These are phyloP conservation scores for Cheirogaleus medius DNA, from an alignment of 2,113 vertebrate genomes.

Conservation along the genomic window DNA sequence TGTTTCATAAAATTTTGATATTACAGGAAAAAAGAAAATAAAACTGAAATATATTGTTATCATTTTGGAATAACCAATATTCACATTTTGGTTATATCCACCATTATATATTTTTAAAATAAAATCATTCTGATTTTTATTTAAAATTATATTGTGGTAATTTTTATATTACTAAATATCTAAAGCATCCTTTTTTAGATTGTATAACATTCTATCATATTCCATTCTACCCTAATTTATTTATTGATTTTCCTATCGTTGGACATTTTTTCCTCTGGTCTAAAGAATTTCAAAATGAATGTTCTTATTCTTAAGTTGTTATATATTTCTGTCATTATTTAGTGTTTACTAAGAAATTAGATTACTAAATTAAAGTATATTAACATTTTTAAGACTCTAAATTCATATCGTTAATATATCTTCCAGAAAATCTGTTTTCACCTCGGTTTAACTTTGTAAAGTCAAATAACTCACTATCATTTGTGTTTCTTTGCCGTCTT, in stretches of 20 bases:
- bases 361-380: background rate
- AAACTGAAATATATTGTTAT: background rate
- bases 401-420: background rate
- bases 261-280: background rate
- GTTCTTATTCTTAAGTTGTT: background rate
- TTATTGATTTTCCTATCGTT: background rate
- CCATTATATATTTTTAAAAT: background rate
- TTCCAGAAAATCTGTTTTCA: background rate
- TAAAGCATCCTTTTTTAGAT: background rate
- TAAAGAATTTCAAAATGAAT: slow-evolving; percentile 21
- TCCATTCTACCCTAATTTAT: background rate
- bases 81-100: background rate
- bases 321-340: background rate
- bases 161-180: background rate
- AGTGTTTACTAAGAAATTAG: background rate
- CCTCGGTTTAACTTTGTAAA: background rate
- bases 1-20: background rate
- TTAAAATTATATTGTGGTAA: background rate
- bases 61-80: background rate
- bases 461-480: background rate
- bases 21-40: background rate
- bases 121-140: background rate
- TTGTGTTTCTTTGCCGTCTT: background rate
- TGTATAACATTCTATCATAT: background rate
- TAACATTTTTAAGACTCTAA: background rate